Percentiles rank a stretch among this genome's conserved stretches.
Evolutionary conservation across 2,888 invertebrate species (phyloP).

Genomic region (Nomada goodeniana): DNA sequence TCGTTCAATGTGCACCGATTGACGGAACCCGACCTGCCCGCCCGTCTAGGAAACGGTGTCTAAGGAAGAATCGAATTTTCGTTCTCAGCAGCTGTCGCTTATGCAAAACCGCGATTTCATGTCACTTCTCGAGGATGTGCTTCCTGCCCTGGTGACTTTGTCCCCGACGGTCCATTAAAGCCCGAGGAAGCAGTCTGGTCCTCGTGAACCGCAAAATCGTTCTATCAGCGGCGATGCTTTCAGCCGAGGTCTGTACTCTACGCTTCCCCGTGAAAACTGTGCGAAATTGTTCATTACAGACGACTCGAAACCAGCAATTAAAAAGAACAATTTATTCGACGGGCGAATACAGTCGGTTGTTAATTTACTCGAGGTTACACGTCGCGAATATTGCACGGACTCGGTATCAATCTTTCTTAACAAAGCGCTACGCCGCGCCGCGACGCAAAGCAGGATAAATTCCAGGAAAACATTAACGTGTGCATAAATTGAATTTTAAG

Average conservation of each 20-base stretch:
- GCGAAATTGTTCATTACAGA: slow-evolving; percentile 28
- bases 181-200: slow-evolving; percentile 57
- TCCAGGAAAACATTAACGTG: slow-evolving; percentile 4
- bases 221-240: slow-evolving; percentile 59
- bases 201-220: slow-evolving; percentile 65
- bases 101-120: slow-evolving; percentile 67
- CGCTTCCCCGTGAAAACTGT: slow-evolving; percentile 31
- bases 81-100: slow-evolving; percentile 47
- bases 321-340: not conserved
- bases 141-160: slow-evolving; percentile 62
- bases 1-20: slow-evolving; percentile 20
- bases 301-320: not conserved
- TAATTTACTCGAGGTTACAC: not conserved
- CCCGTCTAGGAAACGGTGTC: slow-evolving; percentile 44
- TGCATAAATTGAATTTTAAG: slow-evolving; percentile 8
- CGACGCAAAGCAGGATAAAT: not conserved
- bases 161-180: slow-evolving; percentile 66
- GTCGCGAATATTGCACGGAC: not conserved
- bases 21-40: slow-evolving; percentile 26
- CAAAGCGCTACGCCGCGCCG: not conserved
- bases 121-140: slow-evolving; percentile 61
- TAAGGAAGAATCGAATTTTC: slow-evolving; percentile 58
- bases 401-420: not conserved
- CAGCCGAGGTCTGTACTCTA: slow-evolving; percentile 25
- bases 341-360: not conserved